Evolutionary conservation across 2,888 invertebrate species (phyloP).

Genomic region (Chaetogeoica ovagalla): DNA sequence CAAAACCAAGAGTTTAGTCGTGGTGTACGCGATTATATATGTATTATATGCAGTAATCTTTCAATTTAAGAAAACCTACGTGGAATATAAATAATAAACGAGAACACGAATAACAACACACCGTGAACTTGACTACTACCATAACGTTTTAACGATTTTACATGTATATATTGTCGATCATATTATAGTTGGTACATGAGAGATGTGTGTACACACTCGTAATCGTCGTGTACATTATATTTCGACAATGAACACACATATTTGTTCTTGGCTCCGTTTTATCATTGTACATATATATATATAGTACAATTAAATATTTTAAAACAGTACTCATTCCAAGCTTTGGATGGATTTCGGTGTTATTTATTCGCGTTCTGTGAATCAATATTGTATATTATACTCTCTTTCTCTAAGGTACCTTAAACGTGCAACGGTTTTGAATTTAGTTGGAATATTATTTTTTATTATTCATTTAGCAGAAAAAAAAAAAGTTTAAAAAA

Average conservation of each 20-base stretch:
- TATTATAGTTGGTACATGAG: background rate
- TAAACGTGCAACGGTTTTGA: background rate
- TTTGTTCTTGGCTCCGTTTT: slow-evolving; percentile 18
- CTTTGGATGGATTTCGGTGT: background rate
- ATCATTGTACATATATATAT: background rate
- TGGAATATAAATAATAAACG: slow-evolving; percentile 29
- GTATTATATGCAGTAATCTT: background rate
- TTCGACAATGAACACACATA: background rate
- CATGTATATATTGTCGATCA: no score
- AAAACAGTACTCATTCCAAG: background rate
- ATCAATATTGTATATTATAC: background rate
- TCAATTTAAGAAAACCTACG: slow-evolving; percentile 15
- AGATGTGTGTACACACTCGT: background rate
- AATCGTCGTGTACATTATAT: background rate
- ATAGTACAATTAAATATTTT: background rate
- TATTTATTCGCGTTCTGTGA: slow-evolving; percentile 6
- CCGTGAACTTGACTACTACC: background rate
- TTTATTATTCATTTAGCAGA: background rate
- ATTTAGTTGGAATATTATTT: slow-evolving; percentile 13
- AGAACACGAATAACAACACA: background rate
- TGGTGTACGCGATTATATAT: background rate
- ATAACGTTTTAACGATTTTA: no score
- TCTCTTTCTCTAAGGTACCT: background rate
- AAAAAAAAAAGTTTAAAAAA: slow-evolving; percentile 2
- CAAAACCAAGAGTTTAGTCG: background rate